These are phyloP conservation scores for Mesoclemmys tuberculata DNA, from an alignment of 2,113 vertebrate species.

Conservation along the genomic window DNA sequence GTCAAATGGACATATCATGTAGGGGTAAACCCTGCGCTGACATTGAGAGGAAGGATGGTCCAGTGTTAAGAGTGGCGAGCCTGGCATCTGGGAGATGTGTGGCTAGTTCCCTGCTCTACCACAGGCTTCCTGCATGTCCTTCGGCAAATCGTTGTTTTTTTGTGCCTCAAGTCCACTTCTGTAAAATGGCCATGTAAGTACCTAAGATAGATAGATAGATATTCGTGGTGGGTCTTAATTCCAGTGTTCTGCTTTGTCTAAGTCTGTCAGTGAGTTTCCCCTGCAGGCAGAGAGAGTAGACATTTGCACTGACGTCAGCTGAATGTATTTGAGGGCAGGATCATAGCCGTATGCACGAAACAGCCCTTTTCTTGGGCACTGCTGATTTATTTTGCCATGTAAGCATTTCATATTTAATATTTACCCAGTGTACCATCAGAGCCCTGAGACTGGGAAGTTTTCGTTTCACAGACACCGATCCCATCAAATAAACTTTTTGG, in stretches of 20 bases:
- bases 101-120: not conserved
- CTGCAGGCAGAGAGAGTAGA: accelerated
- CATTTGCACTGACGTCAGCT: accelerated
- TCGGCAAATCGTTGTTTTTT: not conserved
- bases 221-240: not conserved
- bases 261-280: not conserved
- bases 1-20: not conserved
- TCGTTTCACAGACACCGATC: not conserved
- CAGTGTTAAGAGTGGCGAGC: not conserved
- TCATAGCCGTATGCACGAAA: not conserved
- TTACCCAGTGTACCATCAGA: not conserved
- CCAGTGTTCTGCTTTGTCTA: not conserved
- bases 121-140: not conserved
- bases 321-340: not conserved
- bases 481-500: not conserved
- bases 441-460: not conserved
- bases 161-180: not conserved
- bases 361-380: accelerated
- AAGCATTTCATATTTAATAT: accelerated
- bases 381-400: accelerated
- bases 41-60: not conserved
- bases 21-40: not conserved
- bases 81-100: not conserved
- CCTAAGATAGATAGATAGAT: not conserved
- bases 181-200: not conserved